A percentile compares a stretch with the other conserved stretches of the same genome.
Evolutionary conservation across 1,140 invertebrate genomes (phyloP).

Genomic region (Neotoxoptera formosana): DNA sequence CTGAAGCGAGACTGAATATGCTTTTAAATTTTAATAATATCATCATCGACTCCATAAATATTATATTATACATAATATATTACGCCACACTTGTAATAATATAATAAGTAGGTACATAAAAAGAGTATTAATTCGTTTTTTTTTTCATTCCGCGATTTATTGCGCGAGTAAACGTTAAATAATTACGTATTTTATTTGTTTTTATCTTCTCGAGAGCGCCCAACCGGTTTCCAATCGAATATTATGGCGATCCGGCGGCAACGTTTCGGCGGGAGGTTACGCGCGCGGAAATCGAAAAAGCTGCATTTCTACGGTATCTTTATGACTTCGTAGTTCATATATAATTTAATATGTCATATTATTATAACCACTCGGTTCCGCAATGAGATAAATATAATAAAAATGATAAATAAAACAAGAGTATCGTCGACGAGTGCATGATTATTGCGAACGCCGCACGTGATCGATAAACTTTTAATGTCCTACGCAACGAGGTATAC

Average conservation of each 20-base stretch:
- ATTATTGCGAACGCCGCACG: not conserved
- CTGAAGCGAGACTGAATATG: not conserved
- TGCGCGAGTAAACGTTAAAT: not conserved
- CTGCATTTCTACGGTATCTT: not conserved
- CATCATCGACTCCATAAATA: not conserved
- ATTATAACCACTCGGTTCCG: not conserved
- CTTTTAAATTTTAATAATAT: constrained; percentile 15
- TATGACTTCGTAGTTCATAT: too few species aligned
- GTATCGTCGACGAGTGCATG: not conserved
- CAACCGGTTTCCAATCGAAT: not conserved
- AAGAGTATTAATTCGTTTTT: not conserved
- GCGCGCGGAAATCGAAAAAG: not conserved
- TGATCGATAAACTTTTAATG: not conserved
- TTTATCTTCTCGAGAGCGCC: not conserved
- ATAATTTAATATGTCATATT: not conserved
- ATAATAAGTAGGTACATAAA: too few species aligned
- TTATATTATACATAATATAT: not conserved
- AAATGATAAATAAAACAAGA: not conserved
- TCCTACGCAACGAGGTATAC: not conserved
- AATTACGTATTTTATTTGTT: constrained; percentile 1
- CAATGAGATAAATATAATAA: not conserved
- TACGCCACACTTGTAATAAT: not conserved
- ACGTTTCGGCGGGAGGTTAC: not conserved
- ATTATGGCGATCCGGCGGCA: not conserved
- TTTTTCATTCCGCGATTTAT: not conserved